phyloP scores from a whole-genome alignment of 2,797 vertebrate species.

The Crenuchus spilurus region DNA sequence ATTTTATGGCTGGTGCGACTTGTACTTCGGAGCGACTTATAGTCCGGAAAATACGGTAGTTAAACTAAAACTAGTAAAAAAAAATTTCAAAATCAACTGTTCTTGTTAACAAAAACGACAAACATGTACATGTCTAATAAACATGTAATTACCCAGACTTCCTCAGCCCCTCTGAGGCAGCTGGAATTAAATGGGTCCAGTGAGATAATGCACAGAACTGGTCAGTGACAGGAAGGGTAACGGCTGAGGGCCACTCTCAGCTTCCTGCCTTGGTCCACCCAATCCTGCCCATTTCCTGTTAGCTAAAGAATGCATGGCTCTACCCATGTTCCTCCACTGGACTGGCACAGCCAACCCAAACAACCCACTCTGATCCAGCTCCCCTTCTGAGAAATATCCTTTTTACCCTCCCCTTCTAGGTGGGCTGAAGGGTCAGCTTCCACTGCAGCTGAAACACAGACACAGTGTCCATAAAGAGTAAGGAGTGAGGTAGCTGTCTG shows the following conservation, averaged over 20 bases:
- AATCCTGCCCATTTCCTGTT: conserved; percentile 73
- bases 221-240: conserved; percentile 28
- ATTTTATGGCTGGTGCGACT: too few species aligned
- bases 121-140: neutral
- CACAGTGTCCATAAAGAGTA: conserved; percentile 10
- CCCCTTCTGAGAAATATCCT: conserved; percentile 37
- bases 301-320: conserved; percentile 63
- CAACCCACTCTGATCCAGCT: conserved; percentile 42
- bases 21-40: too few species aligned
- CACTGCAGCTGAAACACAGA: neutral
- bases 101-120: neutral
- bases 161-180: neutral
- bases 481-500: conserved; percentile 38
- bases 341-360: conserved; percentile 60
- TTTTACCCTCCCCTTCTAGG: conserved; percentile 44
- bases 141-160: neutral
- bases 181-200: conserved; percentile 45
- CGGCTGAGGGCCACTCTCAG: conserved; percentile 50
- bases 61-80: too few species aligned
- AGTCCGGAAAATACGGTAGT: too few species aligned
- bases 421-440: conserved; percentile 16
- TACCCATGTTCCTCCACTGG: conserved; percentile 31
- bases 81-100: too few species aligned
- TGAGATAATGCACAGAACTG: neutral
- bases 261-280: conserved; percentile 76